phyloP scores from a whole-genome alignment of 2,797 vertebrate species.

The Neosilurus hyrtlii region DNA sequence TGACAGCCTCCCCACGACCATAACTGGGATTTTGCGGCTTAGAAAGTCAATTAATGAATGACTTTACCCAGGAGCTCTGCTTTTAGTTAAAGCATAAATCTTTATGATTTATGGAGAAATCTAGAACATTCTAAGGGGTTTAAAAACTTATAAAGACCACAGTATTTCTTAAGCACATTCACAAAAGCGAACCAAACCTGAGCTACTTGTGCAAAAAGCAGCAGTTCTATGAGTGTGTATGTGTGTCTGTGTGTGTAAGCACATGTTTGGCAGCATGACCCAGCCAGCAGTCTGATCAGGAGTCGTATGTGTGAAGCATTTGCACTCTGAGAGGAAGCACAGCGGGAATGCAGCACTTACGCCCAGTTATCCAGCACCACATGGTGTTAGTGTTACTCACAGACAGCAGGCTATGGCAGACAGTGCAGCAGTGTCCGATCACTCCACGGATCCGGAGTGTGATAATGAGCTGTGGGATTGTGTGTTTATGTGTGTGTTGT shows the following conservation, averaged over 20 bases:
- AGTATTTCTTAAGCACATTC: too few relatives aligned
- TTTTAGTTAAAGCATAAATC: too few relatives aligned
- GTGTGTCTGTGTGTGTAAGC: neutral
- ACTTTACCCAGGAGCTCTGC: too few relatives aligned
- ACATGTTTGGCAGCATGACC: neutral
- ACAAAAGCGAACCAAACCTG: too few relatives aligned
- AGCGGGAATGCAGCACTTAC: constrained; percentile 21
- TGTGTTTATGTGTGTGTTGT: constrained; percentile 9
- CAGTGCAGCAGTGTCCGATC: constrained; percentile 22
- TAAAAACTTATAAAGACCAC: too few relatives aligned
- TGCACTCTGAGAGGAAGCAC: constrained; percentile 25
- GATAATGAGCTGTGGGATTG: constrained; percentile 38
- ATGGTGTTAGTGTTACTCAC: constrained; percentile 12
- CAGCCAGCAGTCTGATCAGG: neutral
- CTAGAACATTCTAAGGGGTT: too few relatives aligned
- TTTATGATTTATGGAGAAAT: too few relatives aligned
- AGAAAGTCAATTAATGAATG: too few relatives aligned
- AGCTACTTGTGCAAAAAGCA: too few relatives aligned
- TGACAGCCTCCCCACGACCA: too few relatives aligned
- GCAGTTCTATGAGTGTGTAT: neutral
- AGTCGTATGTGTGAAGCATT: constrained; percentile 12
- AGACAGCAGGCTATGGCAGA: constrained; percentile 38
- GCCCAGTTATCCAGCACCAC: constrained; percentile 33
- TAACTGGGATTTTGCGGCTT: too few relatives aligned
- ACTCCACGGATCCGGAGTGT: constrained; percentile 18